Evolutionary conservation across 1,140 invertebrate genomes (phyloP), one percentile per base, ranked within the genome.

Genomic region (Heliconius eleuchia): DNA sequence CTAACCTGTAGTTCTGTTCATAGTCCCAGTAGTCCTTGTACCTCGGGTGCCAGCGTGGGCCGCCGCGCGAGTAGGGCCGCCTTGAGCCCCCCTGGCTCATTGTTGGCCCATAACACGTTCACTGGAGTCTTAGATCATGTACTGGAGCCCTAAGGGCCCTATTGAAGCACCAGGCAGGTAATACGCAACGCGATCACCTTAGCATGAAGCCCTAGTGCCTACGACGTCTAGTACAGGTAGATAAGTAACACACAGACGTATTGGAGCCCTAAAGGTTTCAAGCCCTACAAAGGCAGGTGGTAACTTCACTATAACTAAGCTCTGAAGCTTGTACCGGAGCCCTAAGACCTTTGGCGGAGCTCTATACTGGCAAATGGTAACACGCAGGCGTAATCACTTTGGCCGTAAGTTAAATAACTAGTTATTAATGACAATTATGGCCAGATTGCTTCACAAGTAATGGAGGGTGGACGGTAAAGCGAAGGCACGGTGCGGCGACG

Each of bases 11-110:
- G 80, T 91, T 94, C 72, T 94, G 92, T 76, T 94, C 92, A 87
- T 93, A 94, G 79, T 93, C 92, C 92, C 92, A 94, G 81, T 93
- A 94, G 34, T 94, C 92, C 87, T 94, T 94, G 87, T 94, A 94
- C 57, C 92, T 91, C 81, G 91, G 89, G 86, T 94, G 91, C 90
- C 92, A 94, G 55, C 92, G 92, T 74, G 90, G 92, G 86, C 92
- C 92, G 83, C 92, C 92, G 86, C 91, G 92, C 74, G 91, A 92
- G 80, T 92, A 94, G 80, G 92, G 92, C 85, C 92, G 86, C 82
- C 92, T 82, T 9, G 92, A 94, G 80, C 92, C 91, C 77, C 92
- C 92, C 80, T 94, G 92, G 85, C 92, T 94, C 92, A 94, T 94
- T 70, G 78, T 84, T 89, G 88, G 87, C 90, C 87, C 92, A 92